Evolutionary conservation across 2,888 invertebrate species (phyloP), one percentile per base, ranked within the genome.

Genomic region (Nasonia oneida): DNA sequence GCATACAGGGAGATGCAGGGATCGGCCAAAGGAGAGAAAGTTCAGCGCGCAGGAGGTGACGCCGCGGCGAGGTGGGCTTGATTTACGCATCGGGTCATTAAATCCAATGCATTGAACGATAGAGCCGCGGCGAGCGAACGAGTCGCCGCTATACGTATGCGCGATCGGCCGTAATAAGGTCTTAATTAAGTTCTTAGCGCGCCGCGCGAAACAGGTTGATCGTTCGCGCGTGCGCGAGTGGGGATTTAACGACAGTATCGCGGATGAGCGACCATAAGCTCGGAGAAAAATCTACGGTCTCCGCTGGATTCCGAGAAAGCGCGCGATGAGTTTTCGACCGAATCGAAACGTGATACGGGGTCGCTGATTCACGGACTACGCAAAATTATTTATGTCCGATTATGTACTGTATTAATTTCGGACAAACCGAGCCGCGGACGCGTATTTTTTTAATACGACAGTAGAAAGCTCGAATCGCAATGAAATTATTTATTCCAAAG

Each of bases 1-100:
- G 82, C 39, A 75, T 15, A 81, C 14, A 64, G 39, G 37, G 76
- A n/a, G 4, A 42, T n/a, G 47, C 39, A 29, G 67, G 67, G 39
- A 61, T 29, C 29, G 67, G 42, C 67, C 33, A 33, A n/a, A 75
- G 64, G 39, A 61, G 61, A 57, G 78, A 78, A 29, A 61, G 83
- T 42, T 12, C 67, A 76, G 18, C 29, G 23, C n/a, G 23, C 74
- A 42, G 57, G 23, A 33, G 57, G 67, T 5, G 70, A 53, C 42
- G 71, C 39, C 39, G 42, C 23, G 71, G 50, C 15, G 47, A 10
- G 57, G 42, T 33, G 39, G 88, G 88, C 88, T 90, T 91, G 90
- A 91, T 91, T 91, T 91, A 91, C 90, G 89, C 89, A 89, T 89
- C 88, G 89, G 88, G 88, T 91, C 91, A 90, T 91, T 91, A 91